phyloP scores from a whole-genome alignment of 1,140 invertebrate species.

The Leguminivora glycinivorella region DNA sequence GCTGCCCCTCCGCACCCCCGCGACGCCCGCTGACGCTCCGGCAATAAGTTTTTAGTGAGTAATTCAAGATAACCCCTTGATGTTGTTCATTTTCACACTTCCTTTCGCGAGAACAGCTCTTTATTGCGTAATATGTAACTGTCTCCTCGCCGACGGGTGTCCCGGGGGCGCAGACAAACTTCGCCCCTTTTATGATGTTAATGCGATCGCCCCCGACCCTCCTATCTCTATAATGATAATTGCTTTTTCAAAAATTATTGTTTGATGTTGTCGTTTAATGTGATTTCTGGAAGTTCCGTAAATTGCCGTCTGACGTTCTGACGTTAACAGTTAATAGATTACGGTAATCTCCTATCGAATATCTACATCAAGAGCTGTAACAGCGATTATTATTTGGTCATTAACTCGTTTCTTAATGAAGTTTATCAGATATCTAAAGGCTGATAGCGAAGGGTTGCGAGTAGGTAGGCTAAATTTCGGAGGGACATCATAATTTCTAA shows the following conservation, averaged over 20 bases:
- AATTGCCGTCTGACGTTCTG: slow-evolving; percentile 53
- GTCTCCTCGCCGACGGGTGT: slow-evolving; percentile 70
- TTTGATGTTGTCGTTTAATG: slow-evolving; percentile 75
- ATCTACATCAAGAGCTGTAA: slow-evolving; percentile 17
- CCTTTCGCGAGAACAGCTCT: slow-evolving; percentile 78
- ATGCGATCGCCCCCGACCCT: slow-evolving; percentile 72
- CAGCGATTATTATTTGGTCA: slow-evolving; percentile 20
- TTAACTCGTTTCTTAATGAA: slow-evolving; percentile 25
- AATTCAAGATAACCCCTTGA: slow-evolving; percentile 79
- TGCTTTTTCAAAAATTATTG: slow-evolving; percentile 78
- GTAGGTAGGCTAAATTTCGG: neutral
- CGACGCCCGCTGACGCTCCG: slow-evolving; percentile 45
- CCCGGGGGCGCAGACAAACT: slow-evolving; percentile 69
- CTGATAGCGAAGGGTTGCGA: slow-evolving; percentile 3
- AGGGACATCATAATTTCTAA: neutral
- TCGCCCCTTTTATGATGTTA: slow-evolving; percentile 76
- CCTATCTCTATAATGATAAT: slow-evolving; percentile 76
- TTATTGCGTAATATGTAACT: slow-evolving; percentile 79
- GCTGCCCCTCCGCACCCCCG: slow-evolving; percentile 39
- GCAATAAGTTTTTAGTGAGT: slow-evolving; percentile 79
- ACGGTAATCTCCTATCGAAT: slow-evolving; percentile 13
- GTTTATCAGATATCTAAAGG: slow-evolving; percentile 22
- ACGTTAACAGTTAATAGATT: slow-evolving; percentile 41
- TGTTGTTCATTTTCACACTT: slow-evolving; percentile 79
- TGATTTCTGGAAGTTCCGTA: slow-evolving; percentile 53